phyloP scores from a whole-genome alignment of 2,888 invertebrate genomes.

The Nematopogon swammerdamellus region DNA sequence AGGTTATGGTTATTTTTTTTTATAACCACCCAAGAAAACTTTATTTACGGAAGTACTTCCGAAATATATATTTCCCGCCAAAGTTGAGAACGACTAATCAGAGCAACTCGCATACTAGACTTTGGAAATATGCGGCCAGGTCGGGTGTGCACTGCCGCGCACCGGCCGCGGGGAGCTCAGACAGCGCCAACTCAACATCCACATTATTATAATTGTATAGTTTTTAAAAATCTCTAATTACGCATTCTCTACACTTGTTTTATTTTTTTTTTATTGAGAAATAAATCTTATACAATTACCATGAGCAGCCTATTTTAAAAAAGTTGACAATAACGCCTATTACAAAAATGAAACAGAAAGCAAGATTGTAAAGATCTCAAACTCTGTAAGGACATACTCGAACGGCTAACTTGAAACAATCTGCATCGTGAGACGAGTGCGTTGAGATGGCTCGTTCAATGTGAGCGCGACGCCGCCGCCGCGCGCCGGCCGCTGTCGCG shows the following conservation, averaged over 20 bases:
- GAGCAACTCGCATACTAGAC: no score
- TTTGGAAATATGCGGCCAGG: no score
- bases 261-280: constrained; percentile 55
- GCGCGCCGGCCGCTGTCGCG: constrained; percentile 11
- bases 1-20: no score
- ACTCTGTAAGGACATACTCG: neutral
- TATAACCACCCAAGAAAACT: no score
- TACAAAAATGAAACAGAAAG: neutral
- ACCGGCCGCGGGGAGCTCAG: neutral
- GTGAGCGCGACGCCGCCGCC: constrained; percentile 1
- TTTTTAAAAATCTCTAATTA: constrained; percentile 56
- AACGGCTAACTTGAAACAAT: neutral
- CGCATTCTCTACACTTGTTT: constrained; percentile 53
- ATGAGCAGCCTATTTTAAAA: constrained; percentile 56
- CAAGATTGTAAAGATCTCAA: neutral
- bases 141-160: neutral
- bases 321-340: constrained; percentile 37
- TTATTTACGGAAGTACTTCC: no score
- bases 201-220: constrained; percentile 55
- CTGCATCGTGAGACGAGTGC: neutral
- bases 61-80: no score
- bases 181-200: constrained; percentile 28
- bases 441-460: neutral
- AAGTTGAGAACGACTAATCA: no score
- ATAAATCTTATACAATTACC: constrained; percentile 53